Evolutionary conservation across 2,113 vertebrate genomes (phyloP), one percentile per base, ranked within the genome.

Genomic region (Cinclus mexicanus): DNA sequence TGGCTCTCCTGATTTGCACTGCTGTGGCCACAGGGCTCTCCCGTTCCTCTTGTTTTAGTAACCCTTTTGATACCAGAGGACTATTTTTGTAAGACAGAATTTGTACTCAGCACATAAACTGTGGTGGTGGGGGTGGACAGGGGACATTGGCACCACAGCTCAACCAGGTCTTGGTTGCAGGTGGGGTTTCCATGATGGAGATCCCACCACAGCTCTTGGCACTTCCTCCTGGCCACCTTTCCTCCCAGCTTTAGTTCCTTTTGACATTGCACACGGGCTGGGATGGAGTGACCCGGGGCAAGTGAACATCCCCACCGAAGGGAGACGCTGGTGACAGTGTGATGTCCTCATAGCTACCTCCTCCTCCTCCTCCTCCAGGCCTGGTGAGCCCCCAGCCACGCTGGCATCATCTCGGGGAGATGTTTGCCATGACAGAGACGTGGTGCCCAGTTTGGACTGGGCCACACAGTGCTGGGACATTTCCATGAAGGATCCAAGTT

Each of bases 1-100:
- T 95, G 95, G 91, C 85, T 96, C 94, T 96, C 94, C 89, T 91
- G 33, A 95, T 96, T 97, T 97, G 97, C 97, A 97, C 96, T 97
- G 97, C 95, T 96, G 90, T 89, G 86, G 82, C 71, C 7, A 83
- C 88, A 64, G 81, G 95, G 94, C 63, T 87, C 93, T 65, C 86
- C 52, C 4, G 6, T 72, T 82, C 78, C 90, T 68, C 82, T 55
- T 61, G 14, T 83, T 90, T 72, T 53, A 25, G 91, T 80, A 3
- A 47, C 69, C 23, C 83, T 94, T 97, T 92, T 96, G 87, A 95
- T 94, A 96, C 93, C 95, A 94, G 94, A 96, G 96, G 97, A 97
- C 94, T 92, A 94, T 97, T 96, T 96, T 97, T 95, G 37, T 95
- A 95, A 70, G 86, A 74, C 74, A 80, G 28, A 67, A 47, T 47